Conservation (phyloP, 2,888 invertebrate species). For the Spodoptera picta region DNA sequence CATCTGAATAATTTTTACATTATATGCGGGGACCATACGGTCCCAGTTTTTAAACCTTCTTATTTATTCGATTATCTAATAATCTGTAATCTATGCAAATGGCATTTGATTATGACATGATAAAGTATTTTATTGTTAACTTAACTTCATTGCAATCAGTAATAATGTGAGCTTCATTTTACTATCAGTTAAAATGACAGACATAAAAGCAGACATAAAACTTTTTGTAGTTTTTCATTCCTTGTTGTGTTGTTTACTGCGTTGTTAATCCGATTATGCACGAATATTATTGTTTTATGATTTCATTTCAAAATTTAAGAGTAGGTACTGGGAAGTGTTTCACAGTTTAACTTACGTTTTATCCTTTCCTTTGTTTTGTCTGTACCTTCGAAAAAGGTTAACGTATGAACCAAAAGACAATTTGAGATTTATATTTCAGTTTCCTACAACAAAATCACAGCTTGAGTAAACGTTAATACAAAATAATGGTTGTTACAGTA, state of each 20-base stretch:
- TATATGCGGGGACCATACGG: not conserved
- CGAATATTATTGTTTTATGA: conserved; percentile 17
- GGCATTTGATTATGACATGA: not conserved
- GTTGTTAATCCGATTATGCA: conserved; percentile 13
- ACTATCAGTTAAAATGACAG: conserved; percentile 22
- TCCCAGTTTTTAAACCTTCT: not conserved
- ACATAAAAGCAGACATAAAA: conserved; percentile 26
- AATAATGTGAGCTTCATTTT: conserved; percentile 31
- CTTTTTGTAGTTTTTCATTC: conserved; percentile 22
- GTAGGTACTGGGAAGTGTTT: not conserved
- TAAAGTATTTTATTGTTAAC: conserved; percentile 2
- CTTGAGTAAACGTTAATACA: too few relatives aligned
- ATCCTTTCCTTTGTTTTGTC: not conserved
- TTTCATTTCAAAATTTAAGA: conserved; percentile 4
- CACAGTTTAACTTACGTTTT: not conserved
- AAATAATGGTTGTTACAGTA: too few relatives aligned
- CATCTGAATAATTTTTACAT: not conserved
- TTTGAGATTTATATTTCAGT: not conserved
- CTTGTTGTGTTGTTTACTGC: conserved; percentile 39
- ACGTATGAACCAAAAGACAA: too few relatives aligned
- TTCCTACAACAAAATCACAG: too few relatives aligned
- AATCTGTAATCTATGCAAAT: not conserved
- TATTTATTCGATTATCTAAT: not conserved
- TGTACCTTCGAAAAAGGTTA: not conserved
- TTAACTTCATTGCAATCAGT: conserved; percentile 4